Conservation (phyloP, 2,888 invertebrate species). For the Microctonus brassicae region DNA sequence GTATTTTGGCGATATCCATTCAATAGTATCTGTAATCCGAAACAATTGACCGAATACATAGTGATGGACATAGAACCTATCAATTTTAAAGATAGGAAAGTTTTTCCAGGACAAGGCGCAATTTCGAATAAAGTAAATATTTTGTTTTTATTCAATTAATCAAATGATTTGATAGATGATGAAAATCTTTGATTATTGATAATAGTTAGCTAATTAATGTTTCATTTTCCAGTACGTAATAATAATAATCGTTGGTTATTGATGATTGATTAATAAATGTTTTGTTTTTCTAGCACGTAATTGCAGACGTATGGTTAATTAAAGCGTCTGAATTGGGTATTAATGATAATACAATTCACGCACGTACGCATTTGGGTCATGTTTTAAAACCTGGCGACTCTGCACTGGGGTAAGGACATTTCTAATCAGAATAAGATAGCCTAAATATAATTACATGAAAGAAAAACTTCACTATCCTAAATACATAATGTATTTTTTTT, state of each 20-base stretch:
- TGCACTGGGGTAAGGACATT: slow-evolving; percentile 82
- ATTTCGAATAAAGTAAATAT: slow-evolving; percentile 80
- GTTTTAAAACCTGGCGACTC: slow-evolving; percentile 93
- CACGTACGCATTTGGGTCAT: slow-evolving; percentile 94
- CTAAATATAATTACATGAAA: slow-evolving; percentile 4
- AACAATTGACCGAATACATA: slow-evolving; percentile 90
- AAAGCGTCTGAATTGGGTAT: slow-evolving; percentile 88
- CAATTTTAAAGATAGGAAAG: slow-evolving; percentile 79
- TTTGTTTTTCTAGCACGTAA: slow-evolving; percentile 75
- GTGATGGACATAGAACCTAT: slow-evolving; percentile 94
- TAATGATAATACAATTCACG: slow-evolving; percentile 85
- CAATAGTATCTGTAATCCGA: slow-evolving; percentile 88
- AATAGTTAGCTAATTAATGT: no score
- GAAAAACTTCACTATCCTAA: background rate
- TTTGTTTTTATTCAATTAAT: no score
- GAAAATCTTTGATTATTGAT: no score
- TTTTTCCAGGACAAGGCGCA: slow-evolving; percentile 89
- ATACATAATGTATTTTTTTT: slow-evolving; percentile 23
- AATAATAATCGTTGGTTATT: no score
- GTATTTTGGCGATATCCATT: slow-evolving; percentile 92
- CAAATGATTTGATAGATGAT: no score
- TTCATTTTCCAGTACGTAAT: no score
- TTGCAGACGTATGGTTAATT: slow-evolving; percentile 95
- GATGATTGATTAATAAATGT: background rate
- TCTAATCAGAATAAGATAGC: slow-evolving; percentile 4